These are phyloP conservation scores for Zoanthus sociatus DNA, from an alignment of 92 coral and sea anemone genomes.

Conservation along the genomic window DNA sequence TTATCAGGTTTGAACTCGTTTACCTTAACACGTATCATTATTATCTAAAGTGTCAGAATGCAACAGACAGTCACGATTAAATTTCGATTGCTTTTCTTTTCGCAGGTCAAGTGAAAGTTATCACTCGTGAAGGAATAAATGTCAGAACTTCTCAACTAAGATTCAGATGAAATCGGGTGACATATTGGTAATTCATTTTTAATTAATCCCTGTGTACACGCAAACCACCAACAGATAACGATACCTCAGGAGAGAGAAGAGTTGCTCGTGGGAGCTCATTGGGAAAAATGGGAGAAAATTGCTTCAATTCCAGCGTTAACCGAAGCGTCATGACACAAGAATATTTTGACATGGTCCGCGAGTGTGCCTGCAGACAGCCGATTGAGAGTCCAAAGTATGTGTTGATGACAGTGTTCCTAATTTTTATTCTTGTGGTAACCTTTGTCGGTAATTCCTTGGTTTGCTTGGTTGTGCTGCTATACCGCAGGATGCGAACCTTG, in stretches of 20 bases:
- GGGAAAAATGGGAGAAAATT: constrained; percentile 16
- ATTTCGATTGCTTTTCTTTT: constrained; percentile 2
- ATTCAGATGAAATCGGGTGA: not conserved
- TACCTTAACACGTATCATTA: not conserved
- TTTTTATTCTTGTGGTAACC: constrained; percentile 75
- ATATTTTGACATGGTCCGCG: not conserved
- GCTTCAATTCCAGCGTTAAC: not conserved
- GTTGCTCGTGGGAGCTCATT: not conserved
- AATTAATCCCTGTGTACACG: constrained; percentile 23
- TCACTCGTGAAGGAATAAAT: not conserved
- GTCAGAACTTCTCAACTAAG: constrained; percentile 26
- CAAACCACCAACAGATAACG: not conserved
- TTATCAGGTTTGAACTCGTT: not conserved
- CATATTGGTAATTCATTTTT: constrained; percentile 10
- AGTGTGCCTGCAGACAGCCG: constrained; percentile 16
- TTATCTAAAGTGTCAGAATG: not conserved
- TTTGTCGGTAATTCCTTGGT: constrained; percentile 86
- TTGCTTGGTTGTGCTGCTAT: constrained; percentile 72
- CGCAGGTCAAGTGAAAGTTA: constrained; percentile 38
- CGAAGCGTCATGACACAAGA: constrained; percentile 17
- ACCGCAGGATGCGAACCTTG: constrained; percentile 84
- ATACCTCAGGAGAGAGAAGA: not conserved
- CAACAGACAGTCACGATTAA: not conserved
- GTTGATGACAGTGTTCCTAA: constrained; percentile 72
- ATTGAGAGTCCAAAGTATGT: constrained; percentile 47